A percentile compares a stretch with the other conserved stretches of the same genome.
Conservation (phyloP, 2,797 vertebrate genomes). For the Schizopygopsis malacanthus region DNA sequence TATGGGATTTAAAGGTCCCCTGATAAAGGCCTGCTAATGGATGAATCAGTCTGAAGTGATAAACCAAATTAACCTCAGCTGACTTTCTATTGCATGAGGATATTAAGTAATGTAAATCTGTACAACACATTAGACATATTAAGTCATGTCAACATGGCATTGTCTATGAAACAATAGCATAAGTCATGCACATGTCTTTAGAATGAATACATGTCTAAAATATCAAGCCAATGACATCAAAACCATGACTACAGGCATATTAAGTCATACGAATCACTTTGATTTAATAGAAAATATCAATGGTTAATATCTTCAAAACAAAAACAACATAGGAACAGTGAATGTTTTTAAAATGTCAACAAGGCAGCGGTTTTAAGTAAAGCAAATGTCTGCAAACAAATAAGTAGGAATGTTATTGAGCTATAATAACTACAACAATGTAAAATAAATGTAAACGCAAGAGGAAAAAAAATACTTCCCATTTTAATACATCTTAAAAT, state of each 20-base stretch:
- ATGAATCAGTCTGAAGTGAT: slow-evolving; percentile 11
- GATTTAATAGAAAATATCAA: background rate
- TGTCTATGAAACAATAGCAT: background rate
- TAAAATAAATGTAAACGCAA: background rate
- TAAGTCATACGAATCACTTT: background rate
- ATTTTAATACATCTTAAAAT: background rate
- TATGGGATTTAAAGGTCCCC: slow-evolving; percentile 8
- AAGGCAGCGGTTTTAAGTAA: background rate
- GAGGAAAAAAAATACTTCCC: background rate
- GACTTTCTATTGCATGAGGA: background rate
- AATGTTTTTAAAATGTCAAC: background rate
- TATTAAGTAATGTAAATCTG: slow-evolving; percentile 2
- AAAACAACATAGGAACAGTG: background rate
- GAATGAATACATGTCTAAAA: background rate
- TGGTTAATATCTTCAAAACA: background rate
- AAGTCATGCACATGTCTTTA: background rate
- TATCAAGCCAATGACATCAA: background rate
- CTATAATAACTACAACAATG: background rate
- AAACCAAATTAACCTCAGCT: slow-evolving; percentile 22
- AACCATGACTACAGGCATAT: background rate
- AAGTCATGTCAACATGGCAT: background rate
- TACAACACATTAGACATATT: background rate
- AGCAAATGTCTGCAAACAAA: background rate
- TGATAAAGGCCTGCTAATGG: slow-evolving; percentile 23
- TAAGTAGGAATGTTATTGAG: background rate